These are phyloP conservation scores for Lagodon rhomboides DNA, from an alignment of 2,797 vertebrate genomes.

Conservation along the genomic window DNA sequence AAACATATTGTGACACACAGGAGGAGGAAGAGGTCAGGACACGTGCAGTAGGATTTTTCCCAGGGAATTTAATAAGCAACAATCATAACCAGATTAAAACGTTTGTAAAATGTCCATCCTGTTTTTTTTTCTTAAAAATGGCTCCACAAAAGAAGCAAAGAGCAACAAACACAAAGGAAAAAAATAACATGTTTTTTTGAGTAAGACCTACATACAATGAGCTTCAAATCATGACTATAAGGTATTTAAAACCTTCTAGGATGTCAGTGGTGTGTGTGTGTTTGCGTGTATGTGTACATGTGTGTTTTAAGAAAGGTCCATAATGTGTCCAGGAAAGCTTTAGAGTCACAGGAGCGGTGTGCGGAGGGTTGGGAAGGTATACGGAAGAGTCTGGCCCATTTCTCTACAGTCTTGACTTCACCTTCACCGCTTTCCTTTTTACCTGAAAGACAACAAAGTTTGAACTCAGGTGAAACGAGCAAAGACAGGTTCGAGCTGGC, in stretches of 20 bases:
- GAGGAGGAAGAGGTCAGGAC: constrained; percentile 87
- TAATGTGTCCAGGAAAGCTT: constrained; percentile 87
- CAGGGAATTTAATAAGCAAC: constrained; percentile 89
- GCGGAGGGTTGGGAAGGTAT: constrained; percentile 82
- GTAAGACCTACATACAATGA: constrained; percentile 88
- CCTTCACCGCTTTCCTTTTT: constrained; percentile 87
- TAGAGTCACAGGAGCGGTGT: constrained; percentile 87
- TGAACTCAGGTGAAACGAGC: background rate
- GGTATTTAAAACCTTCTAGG: constrained; percentile 87
- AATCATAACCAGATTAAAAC: constrained; percentile 86
- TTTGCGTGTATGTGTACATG: constrained; percentile 29
- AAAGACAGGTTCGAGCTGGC: background rate
- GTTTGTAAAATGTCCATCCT: constrained; percentile 85
- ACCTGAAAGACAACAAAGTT: constrained; percentile 85
- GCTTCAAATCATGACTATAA: constrained; percentile 86
- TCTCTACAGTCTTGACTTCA: constrained; percentile 83
- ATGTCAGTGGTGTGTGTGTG: constrained; percentile 66
- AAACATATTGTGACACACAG: constrained; percentile 39
- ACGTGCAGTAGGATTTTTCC: constrained; percentile 74
- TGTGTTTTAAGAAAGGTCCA: constrained; percentile 80
- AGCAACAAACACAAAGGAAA: constrained; percentile 84
- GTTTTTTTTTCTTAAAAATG: constrained; percentile 85
- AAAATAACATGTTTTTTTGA: constrained; percentile 79
- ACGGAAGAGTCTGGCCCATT: constrained; percentile 79
- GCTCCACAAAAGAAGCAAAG: constrained; percentile 88